Base-by-base conservation (phyloP, 1,140 invertebrate species). In the Drosophila rufa region DNA sequence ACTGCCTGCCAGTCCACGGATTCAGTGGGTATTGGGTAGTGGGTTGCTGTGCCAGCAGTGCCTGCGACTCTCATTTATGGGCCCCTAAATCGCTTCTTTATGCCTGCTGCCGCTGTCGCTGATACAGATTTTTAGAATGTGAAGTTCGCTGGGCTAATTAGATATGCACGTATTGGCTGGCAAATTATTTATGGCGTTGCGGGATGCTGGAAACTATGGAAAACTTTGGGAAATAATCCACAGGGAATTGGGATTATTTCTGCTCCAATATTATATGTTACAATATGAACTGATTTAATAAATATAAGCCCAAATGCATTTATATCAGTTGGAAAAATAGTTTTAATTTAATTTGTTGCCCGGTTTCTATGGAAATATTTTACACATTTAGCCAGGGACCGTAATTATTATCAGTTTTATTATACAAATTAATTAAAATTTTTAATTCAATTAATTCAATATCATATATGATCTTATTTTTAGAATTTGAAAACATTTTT, bases 21-120 rank as follows among this genome's bases (percentile, higher is more conserved):
- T 19, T 59, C 33, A 27, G 25, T 65, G 53, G 61, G 61, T 59
- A 14, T 56, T 8, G 17, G 51, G 14, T 38, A 55, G 58, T 60
- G 45, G 58, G 45, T 51, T 51, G 58, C 30, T 22, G 58, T 50
- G 47, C 30, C 1, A 33, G 30, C 38, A 42, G 66, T 57, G 50
- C 22, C 59, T 40, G 50, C 46, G 8, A 62, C 64, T 48, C 60
- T 75, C 51, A 70, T 86, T 85, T 85, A 82, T 85, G 77, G 67
- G 75, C 60, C 79, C 48, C 64, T 62, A 86, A 87, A 86, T 76
- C 78, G 83, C 78, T 69, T 82, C 85, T 67, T 76, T 86, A 86
- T 82, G 43, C 57, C 64, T 86, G 66, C 60, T 71, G 56, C 22
- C 22, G 48, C 62, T 30, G 27, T 40, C 30, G 73, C 57, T 69